Evolutionary conservation across 2,113 vertebrate genomes (phyloP).

Genomic region (Cynocephalus volans): DNA sequence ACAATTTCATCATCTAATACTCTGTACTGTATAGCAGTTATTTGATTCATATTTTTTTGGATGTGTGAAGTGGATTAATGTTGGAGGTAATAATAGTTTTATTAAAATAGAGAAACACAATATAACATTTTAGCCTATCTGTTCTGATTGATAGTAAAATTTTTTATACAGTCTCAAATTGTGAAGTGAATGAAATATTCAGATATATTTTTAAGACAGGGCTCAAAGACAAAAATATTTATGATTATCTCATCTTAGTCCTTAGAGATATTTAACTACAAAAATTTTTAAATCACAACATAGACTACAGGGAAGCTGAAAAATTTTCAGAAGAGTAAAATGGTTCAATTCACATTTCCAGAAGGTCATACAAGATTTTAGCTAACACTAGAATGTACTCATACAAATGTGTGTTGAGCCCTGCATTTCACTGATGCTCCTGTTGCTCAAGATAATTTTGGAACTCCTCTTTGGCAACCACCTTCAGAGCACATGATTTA

Average conservation of each 20-base stretch:
- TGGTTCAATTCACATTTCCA: neutral
- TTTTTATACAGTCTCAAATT: neutral
- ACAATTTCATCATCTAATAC: neutral
- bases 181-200: neutral
- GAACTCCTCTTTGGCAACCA: neutral
- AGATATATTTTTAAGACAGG: neutral
- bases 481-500: neutral
- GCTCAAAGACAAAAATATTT: neutral
- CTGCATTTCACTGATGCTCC: neutral
- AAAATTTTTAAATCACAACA: neutral
- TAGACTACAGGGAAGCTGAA: neutral
- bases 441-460: neutral
- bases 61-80: neutral
- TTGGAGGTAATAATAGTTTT: neutral
- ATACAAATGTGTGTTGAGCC: neutral
- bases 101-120: slow-evolving; percentile 4
- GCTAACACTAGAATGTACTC: neutral
- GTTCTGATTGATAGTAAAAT: neutral
- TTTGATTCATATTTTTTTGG: neutral
- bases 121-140: neutral
- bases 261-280: slow-evolving; percentile 28
- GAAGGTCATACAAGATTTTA: neutral
- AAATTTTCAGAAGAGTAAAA: neutral
- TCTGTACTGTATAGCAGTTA: neutral
- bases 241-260: neutral